phyloP scores from a whole-genome alignment of 1,140 invertebrate genomes.

The Drosophila santomea region DNA sequence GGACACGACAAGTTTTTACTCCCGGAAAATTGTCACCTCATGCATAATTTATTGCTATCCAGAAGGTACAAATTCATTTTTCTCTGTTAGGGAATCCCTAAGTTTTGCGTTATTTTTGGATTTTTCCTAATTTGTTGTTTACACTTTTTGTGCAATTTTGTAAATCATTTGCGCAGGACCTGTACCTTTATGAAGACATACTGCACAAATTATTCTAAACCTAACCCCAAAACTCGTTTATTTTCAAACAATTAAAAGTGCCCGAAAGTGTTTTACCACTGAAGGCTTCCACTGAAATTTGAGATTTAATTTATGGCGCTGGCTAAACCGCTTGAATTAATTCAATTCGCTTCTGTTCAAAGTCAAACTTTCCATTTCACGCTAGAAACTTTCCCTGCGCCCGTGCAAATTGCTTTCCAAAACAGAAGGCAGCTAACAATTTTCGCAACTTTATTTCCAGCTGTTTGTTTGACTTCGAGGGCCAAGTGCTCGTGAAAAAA shows the following conservation, averaged over 20 bases:
- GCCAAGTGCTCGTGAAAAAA: constrained; percentile 18
- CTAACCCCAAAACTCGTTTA: neutral
- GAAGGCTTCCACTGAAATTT: neutral
- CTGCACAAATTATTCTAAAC: neutral
- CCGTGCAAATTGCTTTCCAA: constrained; percentile 38
- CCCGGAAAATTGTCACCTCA: constrained; percentile 75
- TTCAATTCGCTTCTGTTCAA: constrained; percentile 19
- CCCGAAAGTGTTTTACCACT: constrained; percentile 3
- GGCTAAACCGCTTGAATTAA: constrained; percentile 30
- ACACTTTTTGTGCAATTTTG: neutral
- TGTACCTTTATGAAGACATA: too few species aligned
- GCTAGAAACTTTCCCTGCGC: constrained; percentile 1
- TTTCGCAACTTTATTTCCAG: constrained; percentile 38
- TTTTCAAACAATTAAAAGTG: constrained; percentile 23
- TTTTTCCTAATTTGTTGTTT: constrained; percentile 31
- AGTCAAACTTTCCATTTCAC: constrained; percentile 38
- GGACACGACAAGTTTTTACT: constrained; percentile 38
- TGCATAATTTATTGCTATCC: constrained; percentile 82
- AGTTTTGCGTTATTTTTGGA: constrained; percentile 25
- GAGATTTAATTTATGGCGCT: constrained; percentile 17
- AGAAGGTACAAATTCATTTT: constrained; percentile 73
- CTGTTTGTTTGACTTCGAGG: constrained; percentile 23
- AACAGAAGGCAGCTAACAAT: constrained; percentile 21
- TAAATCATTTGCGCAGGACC: neutral
- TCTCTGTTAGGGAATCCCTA: constrained; percentile 38